Evolutionary conservation across 2,888 invertebrate genomes (phyloP).

Genomic region (Cactoblastis cactorum): DNA sequence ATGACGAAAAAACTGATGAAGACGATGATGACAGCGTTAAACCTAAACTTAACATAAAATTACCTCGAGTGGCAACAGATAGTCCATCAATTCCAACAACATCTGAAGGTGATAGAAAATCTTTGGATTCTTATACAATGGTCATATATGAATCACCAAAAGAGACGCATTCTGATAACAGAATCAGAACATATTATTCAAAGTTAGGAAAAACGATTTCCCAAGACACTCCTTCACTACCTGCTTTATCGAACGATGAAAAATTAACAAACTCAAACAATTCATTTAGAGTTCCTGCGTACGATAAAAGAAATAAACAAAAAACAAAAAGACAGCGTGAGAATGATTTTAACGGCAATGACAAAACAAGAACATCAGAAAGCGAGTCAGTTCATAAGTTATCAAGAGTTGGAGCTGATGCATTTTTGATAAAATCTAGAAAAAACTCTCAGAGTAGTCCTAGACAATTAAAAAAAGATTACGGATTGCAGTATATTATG

Average conservation of each 20-base stretch:
- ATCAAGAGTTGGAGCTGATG: slow-evolving; percentile 40
- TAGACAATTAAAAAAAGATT: slow-evolving; percentile 21
- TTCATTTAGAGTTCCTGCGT: slow-evolving; percentile 4
- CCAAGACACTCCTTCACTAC: slow-evolving; percentile 25
- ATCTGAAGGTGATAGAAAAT: slow-evolving; percentile 44
- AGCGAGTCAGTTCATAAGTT: slow-evolving; percentile 30
- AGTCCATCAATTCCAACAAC: slow-evolving; percentile 31
- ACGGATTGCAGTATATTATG: slow-evolving; percentile 50
- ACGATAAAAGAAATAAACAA: slow-evolving; percentile 1
- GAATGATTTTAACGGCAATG: not conserved
- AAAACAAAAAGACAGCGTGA: not conserved
- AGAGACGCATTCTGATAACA: slow-evolving; percentile 15
- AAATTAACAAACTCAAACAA: slow-evolving; percentile 20
- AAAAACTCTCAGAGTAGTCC: not conserved
- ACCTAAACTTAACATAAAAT: slow-evolving; percentile 41
- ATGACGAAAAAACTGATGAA: slow-evolving; percentile 27
- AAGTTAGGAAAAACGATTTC: slow-evolving; percentile 16
- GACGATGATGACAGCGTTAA: slow-evolving; percentile 36
- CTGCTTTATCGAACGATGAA: slow-evolving; percentile 28
- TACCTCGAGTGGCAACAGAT: slow-evolving; percentile 42
- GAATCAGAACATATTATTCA: not conserved
- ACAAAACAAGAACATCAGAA: slow-evolving; percentile 8
- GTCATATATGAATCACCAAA: slow-evolving; percentile 33
- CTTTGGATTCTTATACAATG: slow-evolving; percentile 39
- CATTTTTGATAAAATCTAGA: slow-evolving; percentile 33